Evolutionary conservation across 92 coral and sea anemone genomes (phyloP), one percentile per base, ranked within the genome.

Genomic region (Bergia puertoricense): DNA sequence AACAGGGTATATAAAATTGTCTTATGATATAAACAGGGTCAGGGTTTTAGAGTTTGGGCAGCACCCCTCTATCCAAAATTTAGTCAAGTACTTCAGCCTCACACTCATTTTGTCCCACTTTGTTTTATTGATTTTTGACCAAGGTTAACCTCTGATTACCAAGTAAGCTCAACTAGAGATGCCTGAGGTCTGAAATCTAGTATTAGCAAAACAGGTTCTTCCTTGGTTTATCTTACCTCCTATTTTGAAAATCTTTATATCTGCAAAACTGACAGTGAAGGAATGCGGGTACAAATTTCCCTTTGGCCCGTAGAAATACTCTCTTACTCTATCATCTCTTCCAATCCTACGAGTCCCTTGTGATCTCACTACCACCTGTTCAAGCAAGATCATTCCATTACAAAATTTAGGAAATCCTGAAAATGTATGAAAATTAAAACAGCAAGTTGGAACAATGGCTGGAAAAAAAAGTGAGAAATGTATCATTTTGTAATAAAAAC

Each of bases 231-330:
- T 80, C 98, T 86, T 86, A 96, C 99, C 99, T 86, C 99, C 99
- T 78, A 97, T 97, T 85, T 97, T 97, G 77, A 94, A 97, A 80
- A 97, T 90, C 82, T 97, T 97, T n/a, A 97, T 92, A 85, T 97
- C 99, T 56, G 97, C 90, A 90, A 97, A 96, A 84, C 90, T 95
- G 79, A 97, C 99, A 83, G 94, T 98, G 90, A 97, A 97, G 11
- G 94, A 92, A 69, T 95, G 99, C 20, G 99, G 99, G 90, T 94
- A 95, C 62, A 95, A 94, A 87, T 95, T 95, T 16, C 89, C 88
- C 84, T 93, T 95, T 41, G 80, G 94, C 23, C 99, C 99, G 88
- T 97, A 97, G 90, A 97, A 97, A 86, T 97, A 97, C 77, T 90
- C 87, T 39, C 99, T 92, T 44, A 95, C 94, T 84, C 96, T 89